Percentiles rank a stretch among this genome's conserved stretches.
phyloP scores from a whole-genome alignment of 2,888 invertebrate species.

The Spisula subtruncata region DNA sequence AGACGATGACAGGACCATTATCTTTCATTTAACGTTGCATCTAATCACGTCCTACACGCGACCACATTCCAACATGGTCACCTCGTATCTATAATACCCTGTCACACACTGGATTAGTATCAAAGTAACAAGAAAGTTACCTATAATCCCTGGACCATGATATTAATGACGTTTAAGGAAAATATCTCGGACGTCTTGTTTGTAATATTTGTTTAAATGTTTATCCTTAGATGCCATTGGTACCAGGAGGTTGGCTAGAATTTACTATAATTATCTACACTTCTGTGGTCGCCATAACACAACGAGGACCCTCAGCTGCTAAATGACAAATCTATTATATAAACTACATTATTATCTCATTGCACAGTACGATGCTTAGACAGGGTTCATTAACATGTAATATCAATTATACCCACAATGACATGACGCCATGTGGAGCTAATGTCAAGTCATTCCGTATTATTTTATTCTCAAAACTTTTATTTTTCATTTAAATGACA shows the following conservation, averaged over 20 bases:
- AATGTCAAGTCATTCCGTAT: too few relatives aligned
- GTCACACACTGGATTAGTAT: background rate
- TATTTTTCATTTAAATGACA: too few relatives aligned
- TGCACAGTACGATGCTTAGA: too few relatives aligned
- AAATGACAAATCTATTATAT: background rate
- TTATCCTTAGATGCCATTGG: background rate
- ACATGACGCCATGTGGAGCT: too few relatives aligned
- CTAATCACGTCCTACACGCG: background rate
- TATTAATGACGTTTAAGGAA: background rate
- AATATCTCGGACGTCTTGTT: background rate
- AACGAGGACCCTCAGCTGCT: background rate
- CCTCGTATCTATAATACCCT: background rate
- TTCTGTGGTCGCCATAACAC: background rate
- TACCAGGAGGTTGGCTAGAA: background rate
- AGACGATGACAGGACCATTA: background rate
- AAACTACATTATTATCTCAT: background rate
- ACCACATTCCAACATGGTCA: background rate
- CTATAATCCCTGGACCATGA: background rate
- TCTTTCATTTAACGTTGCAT: background rate
- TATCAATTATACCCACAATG: too few relatives aligned
- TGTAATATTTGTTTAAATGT: conserved; percentile 21
- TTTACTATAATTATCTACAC: background rate
- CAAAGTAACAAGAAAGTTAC: background rate
- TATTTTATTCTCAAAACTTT: too few relatives aligned
- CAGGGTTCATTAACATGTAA: too few relatives aligned